Percentiles rank a stretch among this genome's conserved stretches.
These are phyloP conservation scores for Scrobipalpa costella DNA, from an alignment of 2,888 invertebrate species.

Conservation along the genomic window DNA sequence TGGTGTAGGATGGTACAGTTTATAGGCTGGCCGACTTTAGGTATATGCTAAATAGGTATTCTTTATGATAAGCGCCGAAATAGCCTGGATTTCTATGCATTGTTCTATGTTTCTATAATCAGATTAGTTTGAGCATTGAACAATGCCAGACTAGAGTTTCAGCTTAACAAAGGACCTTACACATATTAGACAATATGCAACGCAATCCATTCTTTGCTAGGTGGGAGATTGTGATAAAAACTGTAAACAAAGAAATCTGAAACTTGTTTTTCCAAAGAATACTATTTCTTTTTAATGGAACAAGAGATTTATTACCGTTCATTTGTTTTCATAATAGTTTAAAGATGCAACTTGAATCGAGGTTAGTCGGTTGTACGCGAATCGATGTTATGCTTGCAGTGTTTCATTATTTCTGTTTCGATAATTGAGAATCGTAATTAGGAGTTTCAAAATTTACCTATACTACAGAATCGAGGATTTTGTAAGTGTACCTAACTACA, in stretches of 20 bases:
- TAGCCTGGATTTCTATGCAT: neutral
- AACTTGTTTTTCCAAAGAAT: neutral
- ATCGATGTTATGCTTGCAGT: conserved; percentile 14
- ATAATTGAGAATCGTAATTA: neutral
- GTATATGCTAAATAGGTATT: neutral
- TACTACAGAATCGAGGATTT: neutral
- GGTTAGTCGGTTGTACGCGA: neutral
- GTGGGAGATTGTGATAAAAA: conserved; percentile 38
- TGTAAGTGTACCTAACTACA: neutral
- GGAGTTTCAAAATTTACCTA: neutral
- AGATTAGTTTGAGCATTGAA: conserved; percentile 21
- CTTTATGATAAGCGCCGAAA: neutral
- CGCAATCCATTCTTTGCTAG: conserved; percentile 47
- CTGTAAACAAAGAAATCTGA: conserved; percentile 7
- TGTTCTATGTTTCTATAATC: conserved; percentile 12
- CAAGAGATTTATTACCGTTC: neutral
- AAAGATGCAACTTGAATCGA: conserved; percentile 9
- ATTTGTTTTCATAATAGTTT: neutral
- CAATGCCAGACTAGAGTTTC: conserved; percentile 35
- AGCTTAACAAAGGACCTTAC: conserved; percentile 46
- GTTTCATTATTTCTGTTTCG: neutral
- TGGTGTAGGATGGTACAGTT: neutral
- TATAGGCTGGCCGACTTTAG: neutral
- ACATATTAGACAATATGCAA: conserved; percentile 42
- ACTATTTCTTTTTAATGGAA: neutral